These are phyloP conservation scores for Drosophila elegans DNA, from an alignment of 1,140 invertebrate genomes.

Conservation along the genomic window DNA sequence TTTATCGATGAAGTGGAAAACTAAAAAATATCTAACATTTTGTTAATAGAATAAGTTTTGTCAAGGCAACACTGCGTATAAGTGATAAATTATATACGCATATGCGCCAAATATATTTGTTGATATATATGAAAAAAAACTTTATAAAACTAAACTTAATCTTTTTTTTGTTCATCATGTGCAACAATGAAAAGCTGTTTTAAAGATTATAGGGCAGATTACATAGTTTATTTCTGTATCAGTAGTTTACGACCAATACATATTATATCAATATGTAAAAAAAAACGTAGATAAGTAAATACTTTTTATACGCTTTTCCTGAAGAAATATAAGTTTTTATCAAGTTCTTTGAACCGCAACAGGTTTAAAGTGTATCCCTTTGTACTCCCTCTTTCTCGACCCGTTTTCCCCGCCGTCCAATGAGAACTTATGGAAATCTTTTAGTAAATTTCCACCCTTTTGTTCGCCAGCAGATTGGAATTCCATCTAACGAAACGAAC, in stretches of 20 bases:
- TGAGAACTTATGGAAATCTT: slow-evolving; percentile 42
- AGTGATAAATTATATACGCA: background rate
- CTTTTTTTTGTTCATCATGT: no score
- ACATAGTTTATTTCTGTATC: background rate
- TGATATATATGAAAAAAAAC: no score
- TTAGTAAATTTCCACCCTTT: slow-evolving; percentile 40
- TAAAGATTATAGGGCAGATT: background rate
- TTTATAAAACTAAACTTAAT: no score
- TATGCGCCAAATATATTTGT: background rate
- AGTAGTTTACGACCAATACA: background rate
- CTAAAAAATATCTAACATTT: background rate
- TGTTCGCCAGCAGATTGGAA: slow-evolving; percentile 48
- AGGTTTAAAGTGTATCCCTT: slow-evolving; percentile 27
- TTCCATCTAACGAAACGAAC: slow-evolving; percentile 43
- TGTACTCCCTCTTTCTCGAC: background rate
- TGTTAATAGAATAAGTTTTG: background rate
- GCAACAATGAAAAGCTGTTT: no score
- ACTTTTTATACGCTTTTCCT: background rate
- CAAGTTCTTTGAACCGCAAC: slow-evolving; percentile 27
- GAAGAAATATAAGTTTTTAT: background rate
- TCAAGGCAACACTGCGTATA: background rate
- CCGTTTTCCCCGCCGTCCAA: background rate
- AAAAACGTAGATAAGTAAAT: background rate
- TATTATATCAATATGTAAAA: background rate
- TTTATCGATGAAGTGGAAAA: background rate